A percentile compares a stretch with the other conserved stretches of the same genome.
These are phyloP conservation scores for Exephanes ischioxanthus DNA, from an alignment of 2,888 invertebrate genomes.

Conservation along the genomic window DNA sequence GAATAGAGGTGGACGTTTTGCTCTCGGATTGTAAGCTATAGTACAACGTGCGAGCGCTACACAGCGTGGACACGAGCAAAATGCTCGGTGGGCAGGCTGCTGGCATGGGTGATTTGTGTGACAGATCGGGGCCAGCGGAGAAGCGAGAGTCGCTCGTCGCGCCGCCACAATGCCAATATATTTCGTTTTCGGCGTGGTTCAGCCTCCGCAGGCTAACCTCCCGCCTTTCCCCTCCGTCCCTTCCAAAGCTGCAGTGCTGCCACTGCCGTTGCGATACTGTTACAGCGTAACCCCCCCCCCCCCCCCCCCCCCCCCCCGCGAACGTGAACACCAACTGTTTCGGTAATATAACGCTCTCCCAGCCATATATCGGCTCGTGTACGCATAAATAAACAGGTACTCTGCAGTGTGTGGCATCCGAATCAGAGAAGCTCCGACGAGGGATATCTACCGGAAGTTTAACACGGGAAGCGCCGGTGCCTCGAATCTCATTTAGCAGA, in stretches of 20 bases:
- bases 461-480: slow-evolving; percentile 2
- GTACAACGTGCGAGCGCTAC: slow-evolving; percentile 12
- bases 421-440: slow-evolving; percentile 58
- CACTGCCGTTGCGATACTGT: slow-evolving; percentile 46
- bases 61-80: slow-evolving; percentile 48
- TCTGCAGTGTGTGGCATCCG: slow-evolving; percentile 39
- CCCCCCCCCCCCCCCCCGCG: slow-evolving; percentile 42
- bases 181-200: slow-evolving; percentile 73
- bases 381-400: slow-evolving; percentile 68
- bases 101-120: slow-evolving; percentile 81
- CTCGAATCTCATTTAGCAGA: slow-evolving; percentile 44
- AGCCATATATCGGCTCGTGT: slow-evolving; percentile 63
- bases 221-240: not conserved
- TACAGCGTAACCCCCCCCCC: slow-evolving; percentile 60
- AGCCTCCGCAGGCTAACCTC: slow-evolving; percentile 14
- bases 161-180: slow-evolving; percentile 76
- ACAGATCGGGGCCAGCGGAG: slow-evolving; percentile 81
- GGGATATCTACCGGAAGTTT: slow-evolving; percentile 61
- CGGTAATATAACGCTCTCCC: slow-evolving; percentile 77
- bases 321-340: slow-evolving; percentile 77
- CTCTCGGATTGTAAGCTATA: slow-evolving; percentile 43
- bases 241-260: slow-evolving; percentile 19
- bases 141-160: slow-evolving; percentile 65
- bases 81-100: slow-evolving; percentile 68
- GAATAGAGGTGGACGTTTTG: slow-evolving; percentile 45